A percentile compares a stretch with the other conserved stretches of the same genome.
Conservation (phyloP, 2,113 vertebrate genomes). For the Odobenus rosmarus region DNA sequence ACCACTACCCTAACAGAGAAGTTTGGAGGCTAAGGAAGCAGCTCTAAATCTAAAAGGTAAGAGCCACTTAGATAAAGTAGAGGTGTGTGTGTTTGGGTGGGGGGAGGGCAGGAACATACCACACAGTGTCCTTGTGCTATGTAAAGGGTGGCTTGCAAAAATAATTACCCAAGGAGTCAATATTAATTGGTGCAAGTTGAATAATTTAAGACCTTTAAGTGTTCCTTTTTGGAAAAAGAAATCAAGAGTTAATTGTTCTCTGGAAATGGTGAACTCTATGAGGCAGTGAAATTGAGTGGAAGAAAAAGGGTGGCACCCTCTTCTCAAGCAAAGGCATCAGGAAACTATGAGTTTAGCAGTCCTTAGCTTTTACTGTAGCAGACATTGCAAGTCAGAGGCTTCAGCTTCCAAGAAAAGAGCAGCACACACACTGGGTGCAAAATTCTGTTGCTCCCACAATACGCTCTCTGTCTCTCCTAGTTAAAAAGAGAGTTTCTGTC, state of each 20-base stretch:
- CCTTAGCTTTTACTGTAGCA: background rate
- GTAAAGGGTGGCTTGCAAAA: background rate
- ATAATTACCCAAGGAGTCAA: background rate
- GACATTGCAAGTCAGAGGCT: background rate
- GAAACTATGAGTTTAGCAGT: background rate
- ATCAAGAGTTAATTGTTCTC: background rate
- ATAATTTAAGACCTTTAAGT: slow-evolving; percentile 54
- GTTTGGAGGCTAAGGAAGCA: background rate
- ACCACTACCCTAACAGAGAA: background rate
- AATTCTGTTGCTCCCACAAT: background rate
- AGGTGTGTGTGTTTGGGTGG: background rate
- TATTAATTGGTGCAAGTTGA: background rate
- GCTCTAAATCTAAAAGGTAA: background rate
- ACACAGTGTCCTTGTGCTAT: background rate
- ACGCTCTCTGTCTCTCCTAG: background rate
- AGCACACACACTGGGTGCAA: too few species aligned
- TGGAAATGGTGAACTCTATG: background rate
- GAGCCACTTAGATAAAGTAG: background rate
- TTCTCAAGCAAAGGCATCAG: background rate
- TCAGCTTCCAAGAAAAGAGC: background rate
- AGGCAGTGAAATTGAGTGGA: background rate
- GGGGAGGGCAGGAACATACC: background rate
- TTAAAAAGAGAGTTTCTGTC: background rate
- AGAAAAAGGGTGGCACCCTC: background rate
- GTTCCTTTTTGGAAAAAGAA: slow-evolving; percentile 47